Base-by-base conservation (phyloP, 2,888 invertebrate genomes). In the Dicyrtomina minuta region DNA sequence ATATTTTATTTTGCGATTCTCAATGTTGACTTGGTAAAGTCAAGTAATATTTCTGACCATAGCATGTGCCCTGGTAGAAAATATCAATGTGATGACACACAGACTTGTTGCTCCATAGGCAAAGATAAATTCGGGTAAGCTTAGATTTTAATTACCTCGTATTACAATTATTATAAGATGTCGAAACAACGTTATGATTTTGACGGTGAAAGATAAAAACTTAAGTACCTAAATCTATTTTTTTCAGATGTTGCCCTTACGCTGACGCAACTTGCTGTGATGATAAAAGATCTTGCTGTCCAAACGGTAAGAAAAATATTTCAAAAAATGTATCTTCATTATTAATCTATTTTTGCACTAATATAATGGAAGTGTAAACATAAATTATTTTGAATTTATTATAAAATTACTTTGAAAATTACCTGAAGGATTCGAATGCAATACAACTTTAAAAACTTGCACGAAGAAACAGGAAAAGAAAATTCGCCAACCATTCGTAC, bases 161-260 rank as follows among this genome's bases (percentile, higher is more conserved):
- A 53, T 3, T 22, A 20, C 20, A 22, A 53, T 6, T 53, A 22
- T 51, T 51, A 22, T n/a, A n/a, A n/a, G n/a, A n/a, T n/a, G n/a
- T n/a, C n/a, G n/a, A n/a, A n/a, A n/a, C n/a, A n/a, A n/a, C n/a
- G n/a, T 53, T 53, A 20, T 22, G 53, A 5, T 24, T 22, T 1
- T 53, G 22, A 22, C 53, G 13, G 20, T 53, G 4, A 24, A 3
- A 22, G 5, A 2, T 53, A 22, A n/a, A n/a, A n/a, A n/a, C n/a
- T n/a, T n/a, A n/a, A n/a, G n/a, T n/a, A 53, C 15, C n/a, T 15
- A 33, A 8, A n/a, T 27, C 1, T 12, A 17, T 13, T 5, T 56
- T 8, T 33, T 56, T 27, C 17, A 65, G 65, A 8, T 65, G 65
- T 39, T 65, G 65, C 17, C 65, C 65, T 6, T 65, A 65, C 39